phyloP scores from a whole-genome alignment of 2,113 vertebrate genomes.

The Scolopax mira region DNA sequence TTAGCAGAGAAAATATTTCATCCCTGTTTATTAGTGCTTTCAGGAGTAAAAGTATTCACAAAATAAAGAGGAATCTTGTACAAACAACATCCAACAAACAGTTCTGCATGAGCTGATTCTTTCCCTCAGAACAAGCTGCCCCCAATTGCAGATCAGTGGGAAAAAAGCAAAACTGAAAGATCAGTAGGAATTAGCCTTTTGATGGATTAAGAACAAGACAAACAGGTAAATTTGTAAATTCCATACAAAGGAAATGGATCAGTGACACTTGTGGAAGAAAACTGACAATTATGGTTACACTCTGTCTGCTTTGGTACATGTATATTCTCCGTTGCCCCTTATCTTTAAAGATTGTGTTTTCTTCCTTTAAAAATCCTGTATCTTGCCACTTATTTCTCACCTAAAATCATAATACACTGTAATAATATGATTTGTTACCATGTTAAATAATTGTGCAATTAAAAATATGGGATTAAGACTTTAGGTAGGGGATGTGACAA shows the following conservation, averaged over 20 bases:
- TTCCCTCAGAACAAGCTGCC: fast-evolving
- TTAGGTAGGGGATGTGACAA: neutral
- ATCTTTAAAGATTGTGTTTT: neutral
- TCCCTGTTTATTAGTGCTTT: neutral
- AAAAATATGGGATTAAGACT: neutral
- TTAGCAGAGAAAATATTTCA: neutral
- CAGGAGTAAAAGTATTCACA: neutral
- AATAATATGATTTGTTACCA: neutral
- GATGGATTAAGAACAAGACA: neutral
- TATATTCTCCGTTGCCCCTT: neutral
- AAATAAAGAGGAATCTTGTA: neutral
- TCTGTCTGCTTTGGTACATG: neutral
- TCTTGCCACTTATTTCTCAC: neutral
- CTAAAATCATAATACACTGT: neutral
- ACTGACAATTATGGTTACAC: neutral
- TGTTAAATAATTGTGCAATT: neutral
- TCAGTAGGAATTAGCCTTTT: neutral
- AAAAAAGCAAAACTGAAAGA: neutral
- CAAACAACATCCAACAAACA: neutral
- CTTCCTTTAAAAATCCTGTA: neutral
- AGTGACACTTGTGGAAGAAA: neutral
- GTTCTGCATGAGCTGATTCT: neutral
- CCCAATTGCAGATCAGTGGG: neutral
- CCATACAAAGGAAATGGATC: neutral
- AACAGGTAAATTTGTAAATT: neutral